Evolutionary conservation across 2,888 invertebrate genomes (phyloP).

Genomic region (Anoncus sp.): DNA sequence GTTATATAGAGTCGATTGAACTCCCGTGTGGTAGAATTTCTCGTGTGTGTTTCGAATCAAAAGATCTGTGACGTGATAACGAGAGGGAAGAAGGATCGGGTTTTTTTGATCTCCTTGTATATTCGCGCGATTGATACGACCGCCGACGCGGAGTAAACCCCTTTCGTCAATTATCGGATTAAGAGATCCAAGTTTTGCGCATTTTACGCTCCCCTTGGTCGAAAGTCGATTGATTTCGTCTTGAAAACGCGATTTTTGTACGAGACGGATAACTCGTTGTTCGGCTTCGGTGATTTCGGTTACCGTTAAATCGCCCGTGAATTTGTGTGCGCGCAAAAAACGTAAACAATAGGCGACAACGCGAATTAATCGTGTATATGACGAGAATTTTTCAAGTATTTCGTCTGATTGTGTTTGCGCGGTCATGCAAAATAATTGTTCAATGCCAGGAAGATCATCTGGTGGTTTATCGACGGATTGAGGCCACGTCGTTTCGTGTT

Average conservation of each 20-base stretch:
- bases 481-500: conserved; percentile 32
- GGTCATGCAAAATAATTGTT: conserved; percentile 25
- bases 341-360: conserved; percentile 43
- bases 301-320: conserved; percentile 14
- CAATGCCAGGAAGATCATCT: background rate
- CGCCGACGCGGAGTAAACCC: conserved; percentile 50
- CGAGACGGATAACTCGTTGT: conserved; percentile 13
- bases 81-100: conserved; percentile 40
- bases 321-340: background rate
- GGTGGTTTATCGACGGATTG: background rate
- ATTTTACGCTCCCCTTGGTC: conserved; percentile 16
- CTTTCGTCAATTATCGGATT: conserved; percentile 47
- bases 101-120: conserved; percentile 33
- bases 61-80: conserved; percentile 46
- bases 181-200: conserved; percentile 39
- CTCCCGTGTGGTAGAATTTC: conserved; percentile 29
- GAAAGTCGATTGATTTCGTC: conserved; percentile 33
- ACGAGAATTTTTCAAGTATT: conserved; percentile 45
- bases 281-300: conserved; percentile 28
- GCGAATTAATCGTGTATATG: conserved; percentile 59
- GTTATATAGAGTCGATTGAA: conserved; percentile 12
- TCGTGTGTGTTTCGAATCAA: conserved; percentile 38
- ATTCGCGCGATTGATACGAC: conserved; percentile 35
- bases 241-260: conserved; percentile 28
- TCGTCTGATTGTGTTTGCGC: conserved; percentile 38